These are phyloP conservation scores for Oryzias dopingdopingensis DNA, from an alignment of 2,797 vertebrate genomes.

Conservation along the genomic window DNA sequence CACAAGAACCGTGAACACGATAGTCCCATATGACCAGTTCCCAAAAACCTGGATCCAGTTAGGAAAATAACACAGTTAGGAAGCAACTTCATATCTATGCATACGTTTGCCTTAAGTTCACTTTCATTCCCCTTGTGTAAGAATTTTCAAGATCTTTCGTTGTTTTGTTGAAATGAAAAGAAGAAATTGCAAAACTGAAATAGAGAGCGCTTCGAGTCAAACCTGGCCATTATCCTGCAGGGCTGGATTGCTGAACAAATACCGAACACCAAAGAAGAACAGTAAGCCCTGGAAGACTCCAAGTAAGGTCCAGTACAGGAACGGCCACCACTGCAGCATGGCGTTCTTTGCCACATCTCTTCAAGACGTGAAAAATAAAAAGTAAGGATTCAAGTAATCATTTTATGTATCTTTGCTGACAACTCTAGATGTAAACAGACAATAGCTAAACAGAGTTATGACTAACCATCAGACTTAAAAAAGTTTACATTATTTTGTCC, in stretches of 20 bases:
- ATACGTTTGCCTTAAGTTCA: too few relatives aligned
- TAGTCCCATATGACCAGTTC: conserved; percentile 96
- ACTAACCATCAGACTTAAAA: too few relatives aligned
- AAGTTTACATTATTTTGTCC: too few relatives aligned
- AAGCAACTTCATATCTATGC: background rate
- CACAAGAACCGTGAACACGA: conserved; percentile 94
- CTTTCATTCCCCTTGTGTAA: too few relatives aligned
- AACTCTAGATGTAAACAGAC: background rate
- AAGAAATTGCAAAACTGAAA: too few relatives aligned
- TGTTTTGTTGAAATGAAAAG: too few relatives aligned
- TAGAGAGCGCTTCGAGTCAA: conserved; percentile 24
- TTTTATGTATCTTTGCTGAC: background rate
- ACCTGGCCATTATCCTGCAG: conserved; percentile 95
- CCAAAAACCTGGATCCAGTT: conserved; percentile 85
- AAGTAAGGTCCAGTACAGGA: conserved; percentile 93
- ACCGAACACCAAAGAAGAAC: conserved; percentile 94
- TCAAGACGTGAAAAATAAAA: background rate
- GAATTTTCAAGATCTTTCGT: too few relatives aligned
- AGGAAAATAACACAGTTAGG: conserved; percentile 9
- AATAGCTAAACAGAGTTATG: too few relatives aligned
- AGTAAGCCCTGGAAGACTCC: conserved; percentile 91
- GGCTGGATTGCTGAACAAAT: conserved; percentile 87
- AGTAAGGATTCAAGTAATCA: background rate
- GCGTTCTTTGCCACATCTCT: conserved; percentile 94
- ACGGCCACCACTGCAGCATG: conserved; percentile 89